phyloP scores from a whole-genome alignment of 2,888 invertebrate species.

The Thumatha senex region DNA sequence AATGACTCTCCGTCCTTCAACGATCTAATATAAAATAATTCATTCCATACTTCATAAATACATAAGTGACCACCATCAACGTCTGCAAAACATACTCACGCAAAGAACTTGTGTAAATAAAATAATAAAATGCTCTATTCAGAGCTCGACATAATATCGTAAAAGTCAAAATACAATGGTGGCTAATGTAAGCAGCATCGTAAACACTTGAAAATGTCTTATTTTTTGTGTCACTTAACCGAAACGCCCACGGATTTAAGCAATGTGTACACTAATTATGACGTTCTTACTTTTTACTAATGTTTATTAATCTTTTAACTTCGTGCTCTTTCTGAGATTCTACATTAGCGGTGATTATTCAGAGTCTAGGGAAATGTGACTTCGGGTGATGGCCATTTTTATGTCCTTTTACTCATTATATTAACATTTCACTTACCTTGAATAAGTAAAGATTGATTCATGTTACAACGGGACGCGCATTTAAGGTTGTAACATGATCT shows the following conservation, averaged over 20 bases:
- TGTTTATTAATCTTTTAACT: not conserved
- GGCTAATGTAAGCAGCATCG: slow-evolving; percentile 20
- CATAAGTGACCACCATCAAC: slow-evolving; percentile 5
- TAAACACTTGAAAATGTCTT: slow-evolving; percentile 23
- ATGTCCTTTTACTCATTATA: too few species aligned
- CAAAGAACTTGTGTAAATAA: slow-evolving; percentile 15
- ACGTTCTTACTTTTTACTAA: not conserved
- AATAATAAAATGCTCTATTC: slow-evolving; percentile 22
- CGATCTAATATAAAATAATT: not conserved
- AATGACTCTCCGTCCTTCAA: not conserved
- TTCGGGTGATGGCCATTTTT: too few species aligned
- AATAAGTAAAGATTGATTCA: too few species aligned
- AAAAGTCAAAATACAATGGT: slow-evolving; percentile 24
- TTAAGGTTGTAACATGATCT: too few species aligned
- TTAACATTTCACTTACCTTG: too few species aligned
- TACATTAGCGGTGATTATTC: too few species aligned
- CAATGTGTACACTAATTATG: slow-evolving; percentile 23
- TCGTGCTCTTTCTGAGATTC: too few species aligned
- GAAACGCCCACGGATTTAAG: slow-evolving; percentile 12
- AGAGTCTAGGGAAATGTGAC: too few species aligned
- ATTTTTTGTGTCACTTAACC: slow-evolving; percentile 25
- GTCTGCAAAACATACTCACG: slow-evolving; percentile 10
- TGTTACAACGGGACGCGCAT: too few species aligned
- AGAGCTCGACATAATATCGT: slow-evolving; percentile 20
- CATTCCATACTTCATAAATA: slow-evolving; percentile 2